Percentiles rank a stretch among this genome's conserved stretches.
Evolutionary conservation across 2,113 vertebrate species (phyloP).

Genomic region (Calyptommatus sinebrachiatus): DNA sequence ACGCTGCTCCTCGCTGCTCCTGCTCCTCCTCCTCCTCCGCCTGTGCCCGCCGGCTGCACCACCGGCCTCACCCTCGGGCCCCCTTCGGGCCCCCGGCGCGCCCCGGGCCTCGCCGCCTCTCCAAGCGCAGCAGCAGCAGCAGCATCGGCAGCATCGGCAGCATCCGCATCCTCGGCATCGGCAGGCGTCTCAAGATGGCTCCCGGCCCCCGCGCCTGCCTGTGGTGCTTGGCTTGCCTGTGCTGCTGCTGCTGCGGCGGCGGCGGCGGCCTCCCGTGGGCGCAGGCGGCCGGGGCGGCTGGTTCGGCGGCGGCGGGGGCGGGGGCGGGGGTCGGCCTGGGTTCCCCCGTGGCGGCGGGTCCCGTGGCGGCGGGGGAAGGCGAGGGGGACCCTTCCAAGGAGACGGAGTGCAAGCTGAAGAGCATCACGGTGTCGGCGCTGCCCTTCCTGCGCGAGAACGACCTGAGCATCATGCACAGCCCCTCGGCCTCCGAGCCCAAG

Average conservation of each 20-base stretch:
- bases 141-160: too few relatives aligned
- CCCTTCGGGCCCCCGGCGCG: slow-evolving; percentile 34
- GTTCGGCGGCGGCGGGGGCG: slow-evolving; percentile 29
- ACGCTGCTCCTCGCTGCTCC: slow-evolving; percentile 9
- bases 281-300: slow-evolving; percentile 48
- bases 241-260: slow-evolving; percentile 55
- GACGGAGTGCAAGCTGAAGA: slow-evolving; percentile 95
- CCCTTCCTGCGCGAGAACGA: slow-evolving; percentile 97
- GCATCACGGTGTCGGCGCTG: slow-evolving; percentile 96
- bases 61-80: background rate
- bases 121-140: too few relatives aligned
- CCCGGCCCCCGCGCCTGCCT: slow-evolving; percentile 68
- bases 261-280: slow-evolving; percentile 37
- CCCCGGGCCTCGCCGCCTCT: too few relatives aligned
- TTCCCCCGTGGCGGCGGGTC: slow-evolving; percentile 45
- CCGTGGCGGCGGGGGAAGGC: slow-evolving; percentile 65
- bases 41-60: background rate
- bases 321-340: slow-evolving; percentile 25
- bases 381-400: slow-evolving; percentile 86
- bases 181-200: slow-evolving; percentile 72
- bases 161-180: too few relatives aligned
- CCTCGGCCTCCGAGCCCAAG: slow-evolving; percentile 97
- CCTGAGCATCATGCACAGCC: slow-evolving; percentile 98
- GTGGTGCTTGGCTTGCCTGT: slow-evolving; percentile 56
- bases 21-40: background rate